These are phyloP conservation scores for Linnaemya tessellans DNA, from an alignment of 2,888 invertebrate species.

Conservation along the genomic window DNA sequence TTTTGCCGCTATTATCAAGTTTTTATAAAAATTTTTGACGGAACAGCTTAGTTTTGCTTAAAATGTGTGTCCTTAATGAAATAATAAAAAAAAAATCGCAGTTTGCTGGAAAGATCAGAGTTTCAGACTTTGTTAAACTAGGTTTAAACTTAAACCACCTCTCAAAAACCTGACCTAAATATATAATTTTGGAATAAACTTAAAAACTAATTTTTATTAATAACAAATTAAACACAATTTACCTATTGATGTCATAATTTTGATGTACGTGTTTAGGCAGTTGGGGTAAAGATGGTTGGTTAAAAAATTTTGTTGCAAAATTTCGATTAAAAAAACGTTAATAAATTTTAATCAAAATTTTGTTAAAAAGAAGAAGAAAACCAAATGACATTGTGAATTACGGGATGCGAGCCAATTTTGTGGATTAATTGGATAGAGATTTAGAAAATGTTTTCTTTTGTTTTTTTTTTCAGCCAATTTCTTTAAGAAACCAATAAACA, in stretches of 20 bases:
- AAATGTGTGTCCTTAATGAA: too few relatives aligned
- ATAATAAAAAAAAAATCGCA: too few relatives aligned
- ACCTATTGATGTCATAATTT: conserved; percentile 83
- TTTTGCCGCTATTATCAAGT: too few relatives aligned
- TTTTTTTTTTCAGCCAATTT: conserved; percentile 42
- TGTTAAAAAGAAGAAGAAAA: background rate
- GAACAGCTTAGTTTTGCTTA: too few relatives aligned
- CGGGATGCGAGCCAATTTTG: conserved; percentile 50
- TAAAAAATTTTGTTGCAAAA: conserved; percentile 65
- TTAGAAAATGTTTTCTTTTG: background rate
- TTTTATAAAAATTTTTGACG: too few relatives aligned
- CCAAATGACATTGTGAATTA: conserved; percentile 30
- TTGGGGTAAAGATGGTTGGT: conserved; percentile 47
- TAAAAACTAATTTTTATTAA: conserved; percentile 45
- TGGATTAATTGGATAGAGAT: background rate
- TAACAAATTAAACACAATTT: conserved; percentile 76
- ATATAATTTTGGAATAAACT: background rate
- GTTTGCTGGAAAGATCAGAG: too few relatives aligned
- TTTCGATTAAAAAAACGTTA: conserved; percentile 53
- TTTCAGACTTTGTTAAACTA: too few relatives aligned
- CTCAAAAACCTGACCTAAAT: too few relatives aligned
- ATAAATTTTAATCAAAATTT: conserved; percentile 45
- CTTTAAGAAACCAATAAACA: conserved; percentile 22
- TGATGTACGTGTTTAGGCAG: conserved; percentile 70
- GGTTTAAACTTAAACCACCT: too few relatives aligned